Percentiles rank a stretch among this genome's conserved stretches.
phyloP scores from a whole-genome alignment of 2,888 invertebrate genomes.

The Xestia ashworthii region DNA sequence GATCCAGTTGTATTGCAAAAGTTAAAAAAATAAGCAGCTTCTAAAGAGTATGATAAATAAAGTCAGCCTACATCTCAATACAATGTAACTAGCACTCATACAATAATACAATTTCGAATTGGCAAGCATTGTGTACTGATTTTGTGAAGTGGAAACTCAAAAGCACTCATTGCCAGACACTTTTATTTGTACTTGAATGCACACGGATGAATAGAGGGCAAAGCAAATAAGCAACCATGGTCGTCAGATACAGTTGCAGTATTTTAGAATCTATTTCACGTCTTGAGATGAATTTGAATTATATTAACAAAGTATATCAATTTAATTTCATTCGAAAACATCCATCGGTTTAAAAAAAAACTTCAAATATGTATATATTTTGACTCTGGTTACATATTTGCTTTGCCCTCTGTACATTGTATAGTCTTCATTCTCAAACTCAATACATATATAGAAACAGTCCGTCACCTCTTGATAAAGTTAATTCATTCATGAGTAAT shows the following conservation, averaged over 20 bases:
- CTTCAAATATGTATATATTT: no score
- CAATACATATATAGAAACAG: background rate
- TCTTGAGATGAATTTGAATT: no score
- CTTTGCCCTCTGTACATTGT: constrained; percentile 1
- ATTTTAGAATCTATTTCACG: no score
- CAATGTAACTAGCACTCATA: background rate
- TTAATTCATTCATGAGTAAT: constrained; percentile 29
- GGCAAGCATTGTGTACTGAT: constrained; percentile 2
- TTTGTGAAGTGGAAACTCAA: background rate
- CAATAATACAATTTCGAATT: background rate
- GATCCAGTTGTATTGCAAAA: background rate
- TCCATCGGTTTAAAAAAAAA: no score
- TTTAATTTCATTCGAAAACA: no score
- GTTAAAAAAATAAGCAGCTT: background rate
- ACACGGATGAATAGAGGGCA: background rate
- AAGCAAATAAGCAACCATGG: no score
- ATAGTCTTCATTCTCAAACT: background rate
- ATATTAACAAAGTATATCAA: no score
- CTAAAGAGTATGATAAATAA: background rate
- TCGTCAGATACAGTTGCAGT: no score
- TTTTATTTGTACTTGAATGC: constrained; percentile 1
- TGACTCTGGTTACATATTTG: no score
- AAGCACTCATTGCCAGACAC: background rate
- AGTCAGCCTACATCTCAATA: background rate
- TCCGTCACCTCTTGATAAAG: constrained; percentile 38